Evolutionary conservation across 2,888 invertebrate genomes (phyloP), one percentile per base, ranked within the genome.

Genomic region (Sipha maydis): DNA sequence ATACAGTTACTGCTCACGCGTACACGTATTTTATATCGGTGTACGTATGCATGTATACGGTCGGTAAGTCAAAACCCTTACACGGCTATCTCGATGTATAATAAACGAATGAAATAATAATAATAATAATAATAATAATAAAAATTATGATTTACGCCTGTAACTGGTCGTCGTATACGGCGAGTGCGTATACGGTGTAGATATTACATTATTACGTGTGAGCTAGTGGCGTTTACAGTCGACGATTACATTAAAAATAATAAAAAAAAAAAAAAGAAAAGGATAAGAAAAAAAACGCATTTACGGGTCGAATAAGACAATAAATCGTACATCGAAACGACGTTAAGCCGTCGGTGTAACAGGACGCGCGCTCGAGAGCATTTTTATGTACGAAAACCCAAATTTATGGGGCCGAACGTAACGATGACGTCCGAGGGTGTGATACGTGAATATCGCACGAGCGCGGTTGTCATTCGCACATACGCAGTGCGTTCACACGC

Each of bases 271-370:
- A 75, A 1, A 21, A 34, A 3, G 14, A 34, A 73, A 9, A 9
- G 14, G 11, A 14, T 1, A 0, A 11, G 11, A 17, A 5, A 73
- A 73, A 75, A 75, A 76, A 41, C n/a, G 48, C 41, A 41, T 41
- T 76, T n/a, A 41, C 76, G 17, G 48, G 25, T 38, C 76, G 76
- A 17, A 48, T n/a, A 28, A 76, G 41, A 75, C 75, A 19, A 75
- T 75, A 75, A 75, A 75, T 75, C 75, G 38, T 76, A 48, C 14
- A 76, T 76, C 76, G 38, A 77, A 48, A 77, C 76, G 76, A 77
- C 76, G 19, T 77, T 28, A 54, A n/a, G 71, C 69, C 69, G 69
- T 28, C 28, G 69, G 2, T 8, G 14, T 48, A 48, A 48, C 48
- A 48, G 48, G 48, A 48, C 17, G 28, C 71, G 69, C 67, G 48